A percentile compares a stretch with the other conserved stretches of the same genome.
These are phyloP conservation scores for Aspiorhynchus laticeps DNA, from an alignment of 2,113 vertebrate genomes.

Conservation along the genomic window DNA sequence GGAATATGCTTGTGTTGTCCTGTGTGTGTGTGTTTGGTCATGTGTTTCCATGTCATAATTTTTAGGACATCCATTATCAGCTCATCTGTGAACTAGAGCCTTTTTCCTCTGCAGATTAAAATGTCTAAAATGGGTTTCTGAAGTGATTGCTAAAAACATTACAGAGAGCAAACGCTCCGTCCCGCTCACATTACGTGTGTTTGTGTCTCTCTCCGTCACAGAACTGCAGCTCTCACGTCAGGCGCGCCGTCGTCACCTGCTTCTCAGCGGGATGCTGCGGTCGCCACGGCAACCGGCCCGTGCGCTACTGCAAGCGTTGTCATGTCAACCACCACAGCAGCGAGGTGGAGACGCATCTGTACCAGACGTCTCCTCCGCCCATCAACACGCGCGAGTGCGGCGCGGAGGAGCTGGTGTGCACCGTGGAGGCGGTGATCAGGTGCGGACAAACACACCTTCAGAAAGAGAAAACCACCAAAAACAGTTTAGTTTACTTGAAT, in stretches of 20 bases:
- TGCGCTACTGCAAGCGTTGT: conserved; percentile 97
- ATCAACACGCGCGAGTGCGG: conserved; percentile 98
- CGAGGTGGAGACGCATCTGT: conserved; percentile 96
- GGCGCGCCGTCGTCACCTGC: conserved; percentile 96
- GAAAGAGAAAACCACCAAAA: not conserved
- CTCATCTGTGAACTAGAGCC: not conserved
- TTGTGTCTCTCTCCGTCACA: conserved; percentile 59
- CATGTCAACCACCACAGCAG: conserved; percentile 98
- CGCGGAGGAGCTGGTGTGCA: conserved; percentile 95
- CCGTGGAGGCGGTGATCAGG: conserved; percentile 98
- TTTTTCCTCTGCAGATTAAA: not conserved
- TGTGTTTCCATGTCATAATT: not conserved
- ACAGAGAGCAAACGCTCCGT: not conserved
- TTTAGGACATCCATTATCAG: not conserved
- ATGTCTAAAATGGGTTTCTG: not conserved
- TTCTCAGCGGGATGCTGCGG: conserved; percentile 98
- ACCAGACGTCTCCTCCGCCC: conserved; percentile 96
- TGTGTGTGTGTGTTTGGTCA: not conserved
- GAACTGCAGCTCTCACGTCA: conserved; percentile 98
- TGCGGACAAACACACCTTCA: conserved; percentile 55
- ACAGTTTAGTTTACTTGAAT: too few relatives aligned
- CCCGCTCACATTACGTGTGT: not conserved
- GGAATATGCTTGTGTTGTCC: conserved; percentile 56
- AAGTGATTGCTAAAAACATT: not conserved
- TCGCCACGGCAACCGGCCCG: conserved; percentile 95